Evolutionary conservation across 1,140 invertebrate species (phyloP), one percentile per base, ranked within the genome.

Genomic region (Apis cerana): DNA sequence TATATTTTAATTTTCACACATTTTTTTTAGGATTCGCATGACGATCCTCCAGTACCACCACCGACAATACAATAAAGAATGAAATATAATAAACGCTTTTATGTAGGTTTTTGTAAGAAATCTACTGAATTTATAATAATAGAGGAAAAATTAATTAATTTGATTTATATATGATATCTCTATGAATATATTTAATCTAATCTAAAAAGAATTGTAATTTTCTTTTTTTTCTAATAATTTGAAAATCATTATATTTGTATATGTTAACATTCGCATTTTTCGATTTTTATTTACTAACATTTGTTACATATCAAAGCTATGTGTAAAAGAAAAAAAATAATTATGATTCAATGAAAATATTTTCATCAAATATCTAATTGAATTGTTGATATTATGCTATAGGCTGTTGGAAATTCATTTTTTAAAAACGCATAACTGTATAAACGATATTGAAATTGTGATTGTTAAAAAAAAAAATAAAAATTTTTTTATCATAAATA

Each of bases 21-120:
- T 79, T 87, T 81, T 79, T 90, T 86, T 21, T 79, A 93, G 92
- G 89, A 78, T 48, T 90, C 89, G 10, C 85, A 89, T 72, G 85
- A 88, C 48, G 89, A 92, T 23, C 91, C 89, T 70, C 91, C 93
- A 23, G 65, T 85, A 71, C 90, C 93, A 11, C 92, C 92, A 54
- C 84, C 92, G 17, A 84, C 88, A 72, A 74, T 78, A 17, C 86
- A 91, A 85, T 92, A 87, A 92, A 80, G 72, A 76, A 13, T 62
- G 23, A 19, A 83, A 77, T 68, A 61, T 17, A 43, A 70, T 54
- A 64, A 61, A 80, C 58, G 11, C 52, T 79, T 64, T 83, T 52
- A 19, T 56, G 65, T 54, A 65, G 43, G 43, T 48, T 78, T 80
- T 82, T 19, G 78, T 79, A 67, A 23, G 61, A 59, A 68, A 80